phyloP scores from a whole-genome alignment of 2,113 vertebrate genomes.

The Odobenus rosmarus region DNA sequence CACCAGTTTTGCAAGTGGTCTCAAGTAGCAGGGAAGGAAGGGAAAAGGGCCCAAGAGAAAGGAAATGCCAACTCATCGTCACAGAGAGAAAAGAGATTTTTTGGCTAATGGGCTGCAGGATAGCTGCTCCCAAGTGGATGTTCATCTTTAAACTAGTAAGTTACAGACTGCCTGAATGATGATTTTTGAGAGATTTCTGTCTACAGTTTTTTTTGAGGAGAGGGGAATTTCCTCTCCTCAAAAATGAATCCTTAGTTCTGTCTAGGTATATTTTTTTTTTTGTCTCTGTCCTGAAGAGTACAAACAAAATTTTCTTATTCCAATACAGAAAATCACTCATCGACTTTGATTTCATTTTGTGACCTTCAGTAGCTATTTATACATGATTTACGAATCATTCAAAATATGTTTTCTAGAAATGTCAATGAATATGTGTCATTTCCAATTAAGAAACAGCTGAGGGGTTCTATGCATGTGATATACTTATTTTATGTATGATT shows the following conservation, averaged over 20 bases:
- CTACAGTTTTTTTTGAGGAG: not conserved
- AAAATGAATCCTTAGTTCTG: not conserved
- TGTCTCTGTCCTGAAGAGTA: not conserved
- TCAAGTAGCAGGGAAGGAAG: not conserved
- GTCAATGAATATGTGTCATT: not conserved
- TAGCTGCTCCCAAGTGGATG: not conserved
- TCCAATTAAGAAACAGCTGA: not conserved
- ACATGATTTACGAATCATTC: not conserved
- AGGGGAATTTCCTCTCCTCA: not conserved
- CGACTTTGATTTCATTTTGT: conserved; percentile 53
- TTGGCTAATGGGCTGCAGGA: not conserved
- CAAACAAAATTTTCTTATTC: not conserved
- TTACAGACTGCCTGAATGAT: not conserved
- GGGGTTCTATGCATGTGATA: not conserved
- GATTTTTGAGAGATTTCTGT: not conserved
- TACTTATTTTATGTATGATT: not conserved
- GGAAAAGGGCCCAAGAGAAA: not conserved
- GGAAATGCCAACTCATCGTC: not conserved
- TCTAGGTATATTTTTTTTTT: not conserved
- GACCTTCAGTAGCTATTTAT: not conserved
- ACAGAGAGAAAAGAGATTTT: not conserved
- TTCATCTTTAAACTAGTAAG: not conserved
- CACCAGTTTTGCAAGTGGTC: not conserved
- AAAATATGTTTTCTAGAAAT: not conserved
- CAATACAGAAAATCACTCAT: not conserved